These are phyloP conservation scores for Campoplex capitator DNA, from an alignment of 2,888 invertebrate genomes.

Conservation along the genomic window DNA sequence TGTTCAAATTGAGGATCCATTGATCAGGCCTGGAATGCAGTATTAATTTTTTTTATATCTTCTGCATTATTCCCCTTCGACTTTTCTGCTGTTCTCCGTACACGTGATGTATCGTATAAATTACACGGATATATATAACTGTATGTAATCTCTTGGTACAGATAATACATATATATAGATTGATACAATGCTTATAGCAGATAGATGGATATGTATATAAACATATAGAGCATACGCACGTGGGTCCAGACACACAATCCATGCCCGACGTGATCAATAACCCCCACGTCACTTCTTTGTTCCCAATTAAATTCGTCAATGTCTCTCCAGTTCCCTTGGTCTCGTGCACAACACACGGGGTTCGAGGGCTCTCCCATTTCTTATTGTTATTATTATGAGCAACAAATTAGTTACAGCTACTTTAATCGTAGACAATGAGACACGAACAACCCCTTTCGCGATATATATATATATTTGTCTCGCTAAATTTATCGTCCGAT, in stretches of 20 bases:
- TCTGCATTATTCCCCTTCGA: background rate
- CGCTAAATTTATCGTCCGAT: background rate
- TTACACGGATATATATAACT: background rate
- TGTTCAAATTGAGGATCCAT: background rate
- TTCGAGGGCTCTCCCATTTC: slow-evolving; percentile 34
- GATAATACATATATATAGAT: slow-evolving; percentile 27
- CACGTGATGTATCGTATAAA: slow-evolving; percentile 13
- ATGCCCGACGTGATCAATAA: slow-evolving; percentile 68
- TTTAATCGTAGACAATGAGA: slow-evolving; percentile 46
- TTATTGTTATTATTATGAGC: slow-evolving; percentile 52
- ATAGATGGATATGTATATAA: slow-evolving; percentile 27
- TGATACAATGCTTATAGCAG: slow-evolving; percentile 22
- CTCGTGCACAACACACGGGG: slow-evolving; percentile 14
- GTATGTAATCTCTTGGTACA: slow-evolving; percentile 12
- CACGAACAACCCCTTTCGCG: slow-evolving; percentile 12
- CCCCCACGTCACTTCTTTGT: slow-evolving; percentile 67
- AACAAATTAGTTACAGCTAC: slow-evolving; percentile 51
- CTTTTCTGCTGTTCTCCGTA: background rate
- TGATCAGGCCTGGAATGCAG: background rate
- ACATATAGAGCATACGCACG: slow-evolving; percentile 49
- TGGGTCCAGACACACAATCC: slow-evolving; percentile 65
- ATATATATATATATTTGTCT: background rate
- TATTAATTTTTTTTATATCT: background rate
- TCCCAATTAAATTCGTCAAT: slow-evolving; percentile 70
- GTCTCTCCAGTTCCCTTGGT: slow-evolving; percentile 50